phyloP scores from a whole-genome alignment of 1,140 invertebrate species.

The Laupala kohalensis region DNA sequence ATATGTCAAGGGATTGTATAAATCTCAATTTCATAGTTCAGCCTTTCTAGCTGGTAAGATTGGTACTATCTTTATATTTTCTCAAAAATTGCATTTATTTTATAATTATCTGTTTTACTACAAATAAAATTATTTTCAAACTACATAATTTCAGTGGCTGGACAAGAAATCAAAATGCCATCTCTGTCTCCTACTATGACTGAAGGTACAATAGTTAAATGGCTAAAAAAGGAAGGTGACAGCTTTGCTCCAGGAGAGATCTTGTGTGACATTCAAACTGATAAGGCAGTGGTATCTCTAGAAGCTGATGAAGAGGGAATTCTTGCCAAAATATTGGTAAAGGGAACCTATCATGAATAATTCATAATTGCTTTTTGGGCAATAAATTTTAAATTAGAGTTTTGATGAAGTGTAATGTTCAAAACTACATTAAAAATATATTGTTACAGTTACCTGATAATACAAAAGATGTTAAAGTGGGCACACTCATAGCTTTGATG shows the following conservation, averaged over 20 bases:
- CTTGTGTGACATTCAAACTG: slow-evolving; percentile 48
- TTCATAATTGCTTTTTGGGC: not conserved
- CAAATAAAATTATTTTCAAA: not conserved
- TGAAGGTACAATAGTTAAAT: slow-evolving; percentile 46
- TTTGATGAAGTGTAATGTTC: too few relatives aligned
- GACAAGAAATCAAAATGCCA: slow-evolving; percentile 34
- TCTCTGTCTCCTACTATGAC: slow-evolving; percentile 47
- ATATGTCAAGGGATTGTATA: not conserved
- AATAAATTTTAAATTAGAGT: not conserved
- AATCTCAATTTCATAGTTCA: slow-evolving; percentile 7
- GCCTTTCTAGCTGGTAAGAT: slow-evolving; percentile 5
- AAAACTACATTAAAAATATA: not conserved
- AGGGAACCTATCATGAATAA: not conserved
- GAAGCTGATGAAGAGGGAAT: slow-evolving; percentile 45
- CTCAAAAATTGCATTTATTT: not conserved
- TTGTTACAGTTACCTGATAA: slow-evolving; percentile 48
- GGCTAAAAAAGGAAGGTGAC: slow-evolving; percentile 47
- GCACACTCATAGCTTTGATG: slow-evolving; percentile 76
- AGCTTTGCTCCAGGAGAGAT: slow-evolving; percentile 39
- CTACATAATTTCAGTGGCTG: slow-evolving; percentile 10
- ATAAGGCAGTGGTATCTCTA: slow-evolving; percentile 43
- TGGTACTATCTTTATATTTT: not conserved
- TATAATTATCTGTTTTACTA: not conserved
- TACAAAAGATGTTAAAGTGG: slow-evolving; percentile 69
- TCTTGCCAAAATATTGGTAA: slow-evolving; percentile 43